Evolutionary conservation across 2,888 invertebrate genomes (phyloP).

Genomic region (Amorpha juglandis): DNA sequence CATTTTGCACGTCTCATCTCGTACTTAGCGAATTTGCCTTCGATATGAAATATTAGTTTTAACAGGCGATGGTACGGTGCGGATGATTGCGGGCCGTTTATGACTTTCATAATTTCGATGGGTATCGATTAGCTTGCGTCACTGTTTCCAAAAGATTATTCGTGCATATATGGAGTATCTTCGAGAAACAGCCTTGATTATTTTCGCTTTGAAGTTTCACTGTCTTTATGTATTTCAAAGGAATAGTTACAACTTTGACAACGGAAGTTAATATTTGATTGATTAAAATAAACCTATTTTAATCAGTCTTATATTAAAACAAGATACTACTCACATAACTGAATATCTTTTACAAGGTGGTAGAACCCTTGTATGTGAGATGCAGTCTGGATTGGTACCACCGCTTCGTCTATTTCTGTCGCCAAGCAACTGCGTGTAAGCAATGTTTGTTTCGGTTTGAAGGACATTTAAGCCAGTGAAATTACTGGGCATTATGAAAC

Average conservation of each 20-base stretch:
- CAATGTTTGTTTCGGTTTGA: too few relatives aligned
- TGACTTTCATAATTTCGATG: slow-evolving; percentile 17
- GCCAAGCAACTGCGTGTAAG: too few relatives aligned
- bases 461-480: too few relatives aligned
- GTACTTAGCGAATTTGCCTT: slow-evolving; percentile 14
- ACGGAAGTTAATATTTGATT: background rate
- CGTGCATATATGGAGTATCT: background rate
- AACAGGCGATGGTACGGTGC: slow-evolving; percentile 4
- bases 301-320: too few relatives aligned
- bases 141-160: slow-evolving; percentile 1
- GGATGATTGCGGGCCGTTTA: slow-evolving; percentile 9
- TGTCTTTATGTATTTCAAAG: background rate
- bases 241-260: background rate
- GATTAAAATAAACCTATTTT: background rate
- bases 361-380: too few relatives aligned
- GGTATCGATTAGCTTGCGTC: slow-evolving; percentile 12
- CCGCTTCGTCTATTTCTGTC: too few relatives aligned
- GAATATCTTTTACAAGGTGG: too few relatives aligned
- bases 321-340: too few relatives aligned
- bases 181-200: slow-evolving; percentile 6
- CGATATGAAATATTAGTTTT: slow-evolving; percentile 6
- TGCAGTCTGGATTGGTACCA: too few relatives aligned
- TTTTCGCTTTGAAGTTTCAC: slow-evolving; percentile 9
- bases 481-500: too few relatives aligned
- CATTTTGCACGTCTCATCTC: slow-evolving; percentile 22